These are phyloP conservation scores for Bombus cullumanus DNA, from an alignment of 1,140 invertebrate genomes.

Conservation along the genomic window DNA sequence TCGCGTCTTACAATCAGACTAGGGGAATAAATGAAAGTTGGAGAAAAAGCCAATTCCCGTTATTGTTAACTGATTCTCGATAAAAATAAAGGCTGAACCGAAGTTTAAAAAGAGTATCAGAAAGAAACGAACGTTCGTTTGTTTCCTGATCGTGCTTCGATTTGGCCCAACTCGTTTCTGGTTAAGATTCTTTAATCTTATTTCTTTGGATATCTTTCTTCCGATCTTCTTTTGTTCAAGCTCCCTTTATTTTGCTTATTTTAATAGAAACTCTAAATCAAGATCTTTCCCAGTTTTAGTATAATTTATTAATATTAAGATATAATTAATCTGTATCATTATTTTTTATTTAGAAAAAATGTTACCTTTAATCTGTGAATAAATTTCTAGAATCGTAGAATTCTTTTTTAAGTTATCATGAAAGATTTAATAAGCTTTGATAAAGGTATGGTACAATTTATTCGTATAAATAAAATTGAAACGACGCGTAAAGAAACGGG, in stretches of 20 bases:
- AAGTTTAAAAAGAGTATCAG: background rate
- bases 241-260: too few species aligned
- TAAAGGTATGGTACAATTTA: background rate
- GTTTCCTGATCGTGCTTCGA: background rate
- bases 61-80: background rate
- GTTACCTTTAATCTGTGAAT: background rate
- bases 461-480: background rate
- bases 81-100: background rate
- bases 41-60: background rate
- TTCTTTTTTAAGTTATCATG: background rate
- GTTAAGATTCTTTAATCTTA: too few species aligned
- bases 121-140: background rate
- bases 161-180: too few species aligned
- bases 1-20: background rate
- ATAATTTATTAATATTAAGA: too few species aligned
- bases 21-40: background rate
- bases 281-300: too few species aligned
- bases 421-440: background rate
- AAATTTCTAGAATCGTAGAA: background rate
- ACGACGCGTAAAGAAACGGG: background rate
- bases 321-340: too few species aligned
- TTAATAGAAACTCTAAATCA: too few species aligned
- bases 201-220: too few species aligned
- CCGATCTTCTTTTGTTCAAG: too few species aligned
- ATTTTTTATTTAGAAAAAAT: background rate